Percentiles rank a stretch among this genome's conserved stretches.
Conservation (phyloP, 2,888 invertebrate species). For the Spodoptera exigua region DNA sequence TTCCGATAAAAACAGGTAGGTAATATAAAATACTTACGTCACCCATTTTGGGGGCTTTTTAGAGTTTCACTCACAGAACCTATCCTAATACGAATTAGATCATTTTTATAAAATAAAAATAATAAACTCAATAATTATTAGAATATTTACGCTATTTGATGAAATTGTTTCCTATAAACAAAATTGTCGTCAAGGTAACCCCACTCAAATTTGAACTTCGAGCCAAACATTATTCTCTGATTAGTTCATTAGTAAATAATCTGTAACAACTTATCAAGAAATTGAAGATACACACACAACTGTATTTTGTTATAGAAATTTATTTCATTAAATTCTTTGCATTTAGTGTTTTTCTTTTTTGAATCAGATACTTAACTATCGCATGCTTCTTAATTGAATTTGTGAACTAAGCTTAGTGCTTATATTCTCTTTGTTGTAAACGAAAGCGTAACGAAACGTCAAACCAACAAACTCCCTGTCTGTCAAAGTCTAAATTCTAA, state of each 20-base stretch:
- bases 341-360: too few relatives aligned
- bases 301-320: too few relatives aligned
- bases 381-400: too few relatives aligned
- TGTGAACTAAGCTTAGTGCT: too few relatives aligned
- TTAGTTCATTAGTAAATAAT: too few relatives aligned
- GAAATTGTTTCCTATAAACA: conserved; percentile 41
- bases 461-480: neutral
- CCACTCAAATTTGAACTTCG: conserved; percentile 36
- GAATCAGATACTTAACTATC: too few relatives aligned
- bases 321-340: too few relatives aligned
- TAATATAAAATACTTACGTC: conserved; percentile 69
- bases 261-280: too few relatives aligned
- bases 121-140: conserved; percentile 8
- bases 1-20: too few relatives aligned
- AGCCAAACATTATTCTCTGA: conserved; percentile 10
- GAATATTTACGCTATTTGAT: conserved; percentile 6
- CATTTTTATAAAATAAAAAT: conserved; percentile 34
- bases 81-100: conserved; percentile 16
- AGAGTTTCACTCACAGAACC: neutral
- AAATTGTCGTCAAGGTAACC: conserved; percentile 44
- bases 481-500: conserved; percentile 7
- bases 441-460: conserved; percentile 3
- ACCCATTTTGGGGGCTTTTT: conserved; percentile 64
- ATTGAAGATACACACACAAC: too few relatives aligned
- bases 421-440: too few relatives aligned